A percentile compares a stretch with the other conserved stretches of the same genome.
Conservation (phyloP, 2,113 vertebrate species). For the Butastur rufipennis region DNA sequence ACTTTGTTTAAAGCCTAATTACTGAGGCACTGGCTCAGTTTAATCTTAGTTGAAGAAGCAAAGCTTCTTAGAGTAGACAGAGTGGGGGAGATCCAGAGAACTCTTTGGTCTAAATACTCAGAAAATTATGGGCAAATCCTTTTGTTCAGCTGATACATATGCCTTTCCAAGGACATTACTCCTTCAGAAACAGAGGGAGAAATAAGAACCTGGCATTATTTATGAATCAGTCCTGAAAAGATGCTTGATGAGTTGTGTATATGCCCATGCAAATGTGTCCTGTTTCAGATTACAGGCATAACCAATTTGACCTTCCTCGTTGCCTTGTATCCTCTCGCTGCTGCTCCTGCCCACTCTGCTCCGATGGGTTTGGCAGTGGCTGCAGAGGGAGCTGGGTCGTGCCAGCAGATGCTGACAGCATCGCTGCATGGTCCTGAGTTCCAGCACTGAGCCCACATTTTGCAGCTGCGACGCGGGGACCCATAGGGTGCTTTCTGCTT, state of each 20-base stretch:
- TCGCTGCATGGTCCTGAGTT: fast-evolving
- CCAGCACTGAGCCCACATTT: background rate
- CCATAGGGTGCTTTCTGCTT: background rate
- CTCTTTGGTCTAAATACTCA: background rate
- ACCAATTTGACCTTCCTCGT: background rate
- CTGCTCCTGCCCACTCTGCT: background rate
- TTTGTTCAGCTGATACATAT: background rate
- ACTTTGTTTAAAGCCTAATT: slow-evolving; percentile 54
- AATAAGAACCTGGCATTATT: background rate
- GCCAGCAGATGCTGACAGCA: background rate
- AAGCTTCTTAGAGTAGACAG: slow-evolving; percentile 58
- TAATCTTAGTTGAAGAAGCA: slow-evolving; percentile 59
- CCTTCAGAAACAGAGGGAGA: background rate
- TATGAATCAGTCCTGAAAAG: slow-evolving; percentile 13
- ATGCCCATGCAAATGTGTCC: background rate
- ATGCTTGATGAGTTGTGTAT: background rate
- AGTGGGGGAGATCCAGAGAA: background rate
- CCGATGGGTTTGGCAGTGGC: fast-evolving
- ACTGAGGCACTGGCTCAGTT: background rate
- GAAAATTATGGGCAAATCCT: background rate
- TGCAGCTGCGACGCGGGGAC: background rate
- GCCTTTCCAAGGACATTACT: slow-evolving; percentile 11
- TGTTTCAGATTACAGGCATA: background rate
- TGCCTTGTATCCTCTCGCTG: background rate
- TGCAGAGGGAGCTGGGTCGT: background rate